These are phyloP conservation scores for Pediacus dermestoides DNA, from an alignment of 2,888 invertebrate genomes.

Conservation along the genomic window DNA sequence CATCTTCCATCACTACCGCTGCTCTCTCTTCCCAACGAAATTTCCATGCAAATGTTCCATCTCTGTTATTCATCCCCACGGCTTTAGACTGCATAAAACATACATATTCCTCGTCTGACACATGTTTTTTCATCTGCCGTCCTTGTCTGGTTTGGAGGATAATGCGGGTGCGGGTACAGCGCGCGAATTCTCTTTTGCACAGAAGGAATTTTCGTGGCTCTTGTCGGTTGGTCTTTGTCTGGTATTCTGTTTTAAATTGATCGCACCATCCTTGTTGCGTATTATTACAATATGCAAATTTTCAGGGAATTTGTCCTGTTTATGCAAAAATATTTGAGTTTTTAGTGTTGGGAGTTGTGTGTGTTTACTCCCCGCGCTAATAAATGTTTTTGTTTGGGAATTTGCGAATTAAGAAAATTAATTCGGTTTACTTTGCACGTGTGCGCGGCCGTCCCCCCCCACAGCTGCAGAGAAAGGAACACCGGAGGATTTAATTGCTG, in stretches of 20 bases:
- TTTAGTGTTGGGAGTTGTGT: slow-evolving; percentile 26
- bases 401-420: slow-evolving; percentile 43
- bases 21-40: slow-evolving; percentile 26
- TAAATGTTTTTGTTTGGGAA: slow-evolving; percentile 41
- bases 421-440: too few relatives aligned
- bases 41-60: slow-evolving; percentile 40
- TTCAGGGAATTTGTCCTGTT: slow-evolving; percentile 44
- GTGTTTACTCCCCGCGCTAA: slow-evolving; percentile 40
- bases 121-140: slow-evolving; percentile 42
- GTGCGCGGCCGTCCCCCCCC: too few relatives aligned
- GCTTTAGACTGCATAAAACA: slow-evolving; percentile 40
- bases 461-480: too few relatives aligned
- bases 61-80: slow-evolving; percentile 39
- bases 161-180: slow-evolving; percentile 15
- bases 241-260: too few relatives aligned
- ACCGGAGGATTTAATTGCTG: too few relatives aligned
- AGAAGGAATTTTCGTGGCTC: slow-evolving; percentile 18
- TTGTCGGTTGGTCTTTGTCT: slow-evolving; percentile 10
- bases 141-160: slow-evolving; percentile 27
- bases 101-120: slow-evolving; percentile 43
- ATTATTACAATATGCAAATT: slow-evolving; percentile 46
- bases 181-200: slow-evolving; percentile 22
- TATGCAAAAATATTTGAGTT: slow-evolving; percentile 46
- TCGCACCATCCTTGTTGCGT: slow-evolving; percentile 10
- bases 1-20: slow-evolving; percentile 26